Conservation (phyloP, 2,113 vertebrate genomes). For the Ursus arctos region DNA sequence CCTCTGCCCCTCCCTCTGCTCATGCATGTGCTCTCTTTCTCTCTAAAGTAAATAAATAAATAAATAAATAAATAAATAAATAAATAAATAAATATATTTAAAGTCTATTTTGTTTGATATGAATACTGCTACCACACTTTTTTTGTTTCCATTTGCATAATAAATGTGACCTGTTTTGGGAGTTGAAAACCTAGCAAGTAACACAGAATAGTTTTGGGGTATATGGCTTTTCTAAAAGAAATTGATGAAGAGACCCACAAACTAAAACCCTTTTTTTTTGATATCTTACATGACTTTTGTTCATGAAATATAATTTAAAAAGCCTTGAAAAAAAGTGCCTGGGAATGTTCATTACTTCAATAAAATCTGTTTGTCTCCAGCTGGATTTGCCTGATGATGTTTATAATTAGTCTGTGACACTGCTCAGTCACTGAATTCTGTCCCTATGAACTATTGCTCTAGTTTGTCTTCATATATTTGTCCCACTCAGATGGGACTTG, state of each 20-base stretch:
- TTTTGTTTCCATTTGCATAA: background rate
- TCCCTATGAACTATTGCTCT: background rate
- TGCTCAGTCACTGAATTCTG: background rate
- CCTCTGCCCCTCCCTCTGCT: background rate
- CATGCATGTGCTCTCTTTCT: background rate
- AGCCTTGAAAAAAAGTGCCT: background rate
- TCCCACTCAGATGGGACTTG: background rate
- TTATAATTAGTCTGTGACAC: background rate
- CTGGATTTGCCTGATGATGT: background rate
- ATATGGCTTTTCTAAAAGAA: background rate
- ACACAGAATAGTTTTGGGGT: background rate
- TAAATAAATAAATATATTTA: background rate
- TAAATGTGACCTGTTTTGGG: background rate
- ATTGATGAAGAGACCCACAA: background rate
- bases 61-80: too few species aligned
- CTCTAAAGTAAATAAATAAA: too few species aligned
- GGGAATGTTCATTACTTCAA: constrained; percentile 13
- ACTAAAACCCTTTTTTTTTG: background rate
- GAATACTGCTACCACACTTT: background rate
- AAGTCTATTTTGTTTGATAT: background rate
- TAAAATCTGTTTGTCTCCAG: background rate
- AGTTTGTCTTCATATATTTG: background rate
- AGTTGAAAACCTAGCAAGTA: background rate
- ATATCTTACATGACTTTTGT: background rate
- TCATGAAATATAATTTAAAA: background rate